A percentile compares a stretch with the other conserved stretches of the same genome.
phyloP scores from a whole-genome alignment of 1,140 invertebrate species.

The Dreissena polymorpha region DNA sequence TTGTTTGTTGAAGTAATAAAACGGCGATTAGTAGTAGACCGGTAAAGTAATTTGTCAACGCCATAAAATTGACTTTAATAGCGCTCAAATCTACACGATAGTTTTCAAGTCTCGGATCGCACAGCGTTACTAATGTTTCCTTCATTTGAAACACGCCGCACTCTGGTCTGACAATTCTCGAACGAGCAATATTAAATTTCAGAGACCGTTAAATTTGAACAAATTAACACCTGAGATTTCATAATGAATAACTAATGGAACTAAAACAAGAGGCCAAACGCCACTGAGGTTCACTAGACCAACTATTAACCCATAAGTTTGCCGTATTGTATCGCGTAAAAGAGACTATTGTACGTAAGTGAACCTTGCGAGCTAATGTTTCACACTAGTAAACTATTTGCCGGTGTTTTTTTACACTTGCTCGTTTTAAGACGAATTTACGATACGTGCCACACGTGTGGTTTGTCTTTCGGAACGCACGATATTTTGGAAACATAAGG shows the following conservation, averaged over 20 bases:
- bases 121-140: neutral
- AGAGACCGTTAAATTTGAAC: conserved; percentile 25
- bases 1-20: conserved; percentile 25
- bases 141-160: conserved; percentile 10
- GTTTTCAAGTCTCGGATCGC: neutral
- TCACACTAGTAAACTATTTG: neutral
- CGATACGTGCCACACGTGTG: too few relatives aligned
- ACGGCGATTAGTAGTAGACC: conserved; percentile 7
- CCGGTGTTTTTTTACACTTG: too few relatives aligned
- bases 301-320: neutral
- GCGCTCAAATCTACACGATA: neutral
- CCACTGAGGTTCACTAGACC: conserved; percentile 11
- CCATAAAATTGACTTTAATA: conserved; percentile 24
- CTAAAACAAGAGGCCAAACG: conserved; percentile 16
- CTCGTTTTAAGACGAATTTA: too few relatives aligned
- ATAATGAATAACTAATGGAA: conserved; percentile 33
- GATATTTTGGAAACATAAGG: too few relatives aligned
- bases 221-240: conserved; percentile 29
- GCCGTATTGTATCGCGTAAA: conserved; percentile 21
- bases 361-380: conserved; percentile 31
- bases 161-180: conserved; percentile 28
- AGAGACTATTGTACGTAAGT: conserved; percentile 15
- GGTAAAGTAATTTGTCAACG: neutral
- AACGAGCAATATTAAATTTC: conserved; percentile 8
- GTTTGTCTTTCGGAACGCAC: too few relatives aligned